Evolutionary conservation across 2,113 vertebrate genomes (phyloP).

Genomic region (Calypte anna): DNA sequence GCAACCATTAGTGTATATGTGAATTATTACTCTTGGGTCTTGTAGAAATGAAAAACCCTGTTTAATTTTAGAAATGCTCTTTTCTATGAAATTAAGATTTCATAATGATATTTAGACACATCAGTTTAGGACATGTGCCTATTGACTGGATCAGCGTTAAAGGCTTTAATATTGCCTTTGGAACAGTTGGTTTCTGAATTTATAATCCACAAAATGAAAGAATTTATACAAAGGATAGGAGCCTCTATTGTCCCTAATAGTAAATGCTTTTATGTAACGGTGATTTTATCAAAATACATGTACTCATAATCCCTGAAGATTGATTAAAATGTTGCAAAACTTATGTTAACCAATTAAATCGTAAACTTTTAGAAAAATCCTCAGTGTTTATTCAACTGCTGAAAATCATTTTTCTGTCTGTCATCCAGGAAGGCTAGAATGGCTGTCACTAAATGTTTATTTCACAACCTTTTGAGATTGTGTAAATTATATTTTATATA

Average conservation of each 20-base stretch:
- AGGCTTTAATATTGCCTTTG: slow-evolving; percentile 4
- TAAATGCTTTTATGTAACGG: not conserved
- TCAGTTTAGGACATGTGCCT: not conserved
- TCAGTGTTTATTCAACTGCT: not conserved
- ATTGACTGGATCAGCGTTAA: slow-evolving; percentile 17
- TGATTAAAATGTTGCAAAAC: not conserved
- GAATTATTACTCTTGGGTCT: slow-evolving; percentile 21
- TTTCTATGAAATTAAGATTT: slow-evolving; percentile 48
- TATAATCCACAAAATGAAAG: not conserved
- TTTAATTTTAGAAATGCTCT: slow-evolving; percentile 41
- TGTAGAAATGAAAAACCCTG: not conserved
- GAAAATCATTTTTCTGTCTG: not conserved
- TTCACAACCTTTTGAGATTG: not conserved
- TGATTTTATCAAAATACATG: not conserved
- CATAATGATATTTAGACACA: slow-evolving; percentile 26
- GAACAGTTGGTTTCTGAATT: slow-evolving; percentile 11
- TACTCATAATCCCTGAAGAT: not conserved
- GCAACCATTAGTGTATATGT: slow-evolving; percentile 17
- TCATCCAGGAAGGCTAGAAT: not conserved
- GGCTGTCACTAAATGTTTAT: not conserved
- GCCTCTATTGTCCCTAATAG: not conserved
- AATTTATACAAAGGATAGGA: not conserved
- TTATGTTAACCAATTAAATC: not conserved
- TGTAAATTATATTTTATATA: not conserved
- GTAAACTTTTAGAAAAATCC: not conserved